Evolutionary conservation across 1,140 invertebrate species (phyloP), one percentile per base, ranked within the genome.

Genomic region (Lepidotrigona ventralis): DNA sequence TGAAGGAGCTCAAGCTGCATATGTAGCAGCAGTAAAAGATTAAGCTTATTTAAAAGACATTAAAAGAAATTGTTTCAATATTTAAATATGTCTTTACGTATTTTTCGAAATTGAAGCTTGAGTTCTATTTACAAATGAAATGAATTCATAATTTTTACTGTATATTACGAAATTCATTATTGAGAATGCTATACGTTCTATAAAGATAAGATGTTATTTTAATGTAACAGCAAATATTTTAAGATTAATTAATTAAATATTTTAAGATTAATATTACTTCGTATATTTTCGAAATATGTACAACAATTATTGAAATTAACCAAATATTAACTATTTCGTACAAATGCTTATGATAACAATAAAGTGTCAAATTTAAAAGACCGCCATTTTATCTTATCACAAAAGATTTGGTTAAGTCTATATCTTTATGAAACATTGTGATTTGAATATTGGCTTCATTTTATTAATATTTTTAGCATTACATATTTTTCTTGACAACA

Each of bases 321-420:
- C 5, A 14, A 58, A 23, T 70, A 11, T 29, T 15, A 46, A 17
- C 6, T 74, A 33, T 26, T 26, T 26, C 17, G 8, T 64, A 54
- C 19, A 26, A 66, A 33, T 11, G 21, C 8, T 74, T 11, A 11
- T 54, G 17, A 66, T n/a, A 69, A 19, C 11, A 23, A n/a, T 53
- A 83, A 83, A 79, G 64, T 83, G 69, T 79, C 76, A 79, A 79
- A 79, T 83, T 83, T 72, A 66, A 72, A 83, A 79, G 81, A 58
- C 60, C 82, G 82, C 82, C 82, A 83, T 83, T 83, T 83, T 83
- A 83, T 73, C 69, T 68, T 83, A 83, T 71, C 81, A 58, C 29
- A 71, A 66, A 56, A 79, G 82, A 79, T 83, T 79, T 79, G 68
- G 29, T 79, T 83, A 68, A 83, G 64, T 79, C 68, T 68, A 33